Evolutionary conservation across 2,797 vertebrate species (phyloP).

Genomic region (Tapirus indicus): DNA sequence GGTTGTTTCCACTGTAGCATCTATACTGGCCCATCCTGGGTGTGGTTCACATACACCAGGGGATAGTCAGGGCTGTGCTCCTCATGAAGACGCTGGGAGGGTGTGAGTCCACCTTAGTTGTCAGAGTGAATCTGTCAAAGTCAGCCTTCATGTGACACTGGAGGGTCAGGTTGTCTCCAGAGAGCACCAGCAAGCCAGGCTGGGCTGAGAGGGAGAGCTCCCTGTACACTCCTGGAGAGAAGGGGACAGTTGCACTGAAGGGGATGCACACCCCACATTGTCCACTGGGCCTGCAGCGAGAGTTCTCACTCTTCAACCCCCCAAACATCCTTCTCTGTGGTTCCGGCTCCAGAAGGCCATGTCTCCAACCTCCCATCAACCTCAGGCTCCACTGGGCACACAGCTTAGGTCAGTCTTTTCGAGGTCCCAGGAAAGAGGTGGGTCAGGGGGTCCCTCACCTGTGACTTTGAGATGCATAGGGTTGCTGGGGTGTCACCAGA

Average conservation of each 20-base stretch:
- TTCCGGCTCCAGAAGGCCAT: accelerated
- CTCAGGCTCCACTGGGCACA: no score
- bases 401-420: not conserved
- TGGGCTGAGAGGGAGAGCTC: not conserved
- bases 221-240: not conserved
- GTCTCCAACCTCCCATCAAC: accelerated
- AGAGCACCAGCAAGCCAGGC: accelerated
- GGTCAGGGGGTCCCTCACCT: not conserved
- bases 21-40: not conserved
- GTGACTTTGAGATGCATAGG: not conserved
- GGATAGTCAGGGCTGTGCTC: not conserved
- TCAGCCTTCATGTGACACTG: accelerated
- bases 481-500: not conserved
- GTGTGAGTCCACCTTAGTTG: accelerated
- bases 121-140: not conserved
- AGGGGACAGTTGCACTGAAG: not conserved
- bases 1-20: not conserved
- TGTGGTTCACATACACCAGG: accelerated
- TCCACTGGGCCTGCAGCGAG: not conserved
- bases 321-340: accelerated
- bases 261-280: accelerated
- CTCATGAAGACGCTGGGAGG: accelerated
- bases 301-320: accelerated
- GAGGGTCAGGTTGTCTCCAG: not conserved
- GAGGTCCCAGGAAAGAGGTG: no score